Base-by-base conservation (phyloP, 2,113 vertebrate species). In the Panthera uncia region DNA sequence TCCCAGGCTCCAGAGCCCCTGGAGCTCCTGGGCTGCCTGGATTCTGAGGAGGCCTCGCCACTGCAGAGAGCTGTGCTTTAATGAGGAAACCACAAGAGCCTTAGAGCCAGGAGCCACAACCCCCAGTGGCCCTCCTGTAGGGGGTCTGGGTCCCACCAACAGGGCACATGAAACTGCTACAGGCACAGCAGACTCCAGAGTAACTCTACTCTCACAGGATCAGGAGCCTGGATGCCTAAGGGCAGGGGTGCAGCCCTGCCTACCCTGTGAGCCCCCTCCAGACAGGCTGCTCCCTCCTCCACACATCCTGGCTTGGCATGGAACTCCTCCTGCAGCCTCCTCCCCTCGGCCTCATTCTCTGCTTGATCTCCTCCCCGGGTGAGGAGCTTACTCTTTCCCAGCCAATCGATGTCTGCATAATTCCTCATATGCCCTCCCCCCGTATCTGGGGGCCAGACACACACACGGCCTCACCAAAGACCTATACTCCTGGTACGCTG, bases 321-420 rank as follows among this genome's bases (percentile, higher is more conserved):
- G 41, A 88, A 45, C 84, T 41, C 92, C 65, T 85, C 68, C 94
- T 25, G 71, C 29, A 93, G 97, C 71, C 89, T 93, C 94, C 84
- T 29, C 66, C 74, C 71, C 81, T 65, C 48, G 23, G 84, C 96
- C 94, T 92, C 95, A 65, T 94, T 76, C 76, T 90, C 69, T 15
- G 74, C 52, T 82, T 74, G 19, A 45, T 91, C 78, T 89, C 73
- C 86, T 78, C 74, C 63, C 41, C 0, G 41, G 65, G 48, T 11
- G 1, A 89, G 95, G 92, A 79, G 65, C 65, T 89, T 13, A 16
- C 41, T 55, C 63, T 79, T 93, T 57, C 52, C 38, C 68, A 68
- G 61, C 45, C 73, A 74, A 61, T 68, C n/a, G 31, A 61, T 73
- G 41, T 38, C 52, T 13, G 31, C 38, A 31, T 55, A 41, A 52